Evolutionary conservation across 92 coral and sea anemone genomes (phyloP).

Genomic region (Epizoanthus scotinus): DNA sequence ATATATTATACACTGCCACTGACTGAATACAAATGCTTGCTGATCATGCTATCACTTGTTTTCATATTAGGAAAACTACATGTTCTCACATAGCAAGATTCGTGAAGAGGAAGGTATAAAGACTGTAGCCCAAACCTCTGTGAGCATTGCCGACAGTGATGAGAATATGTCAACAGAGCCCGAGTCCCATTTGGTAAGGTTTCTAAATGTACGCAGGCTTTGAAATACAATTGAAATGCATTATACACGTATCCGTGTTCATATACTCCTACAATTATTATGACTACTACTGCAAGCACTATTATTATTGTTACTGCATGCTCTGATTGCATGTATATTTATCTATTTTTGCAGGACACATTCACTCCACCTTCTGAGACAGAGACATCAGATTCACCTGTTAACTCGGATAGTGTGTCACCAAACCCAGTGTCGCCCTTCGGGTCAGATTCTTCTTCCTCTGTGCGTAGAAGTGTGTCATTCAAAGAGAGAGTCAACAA

Average conservation of each 20-base stretch:
- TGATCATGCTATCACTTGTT: too few relatives aligned
- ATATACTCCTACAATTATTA: too few relatives aligned
- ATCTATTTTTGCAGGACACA: slow-evolving; percentile 61
- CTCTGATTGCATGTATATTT: too few relatives aligned
- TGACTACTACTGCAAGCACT: too few relatives aligned
- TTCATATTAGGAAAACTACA: neutral
- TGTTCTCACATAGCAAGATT: neutral
- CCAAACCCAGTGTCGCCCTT: slow-evolving; percentile 39
- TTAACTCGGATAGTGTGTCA: slow-evolving; percentile 62
- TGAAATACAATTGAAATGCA: too few relatives aligned
- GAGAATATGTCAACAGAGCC: slow-evolving; percentile 35
- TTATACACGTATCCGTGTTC: too few relatives aligned
- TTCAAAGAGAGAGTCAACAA: slow-evolving; percentile 71
- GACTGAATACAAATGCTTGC: too few relatives aligned
- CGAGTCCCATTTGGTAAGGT: slow-evolving; percentile 18
- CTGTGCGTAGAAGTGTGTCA: slow-evolving; percentile 91
- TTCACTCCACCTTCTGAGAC: slow-evolving; percentile 89
- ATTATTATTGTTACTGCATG: too few relatives aligned
- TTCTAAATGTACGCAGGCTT: too few relatives aligned
- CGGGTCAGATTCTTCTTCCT: slow-evolving; percentile 51
- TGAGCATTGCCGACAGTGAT: slow-evolving; percentile 27
- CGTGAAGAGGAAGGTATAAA: slow-evolving; percentile 24
- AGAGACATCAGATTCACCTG: slow-evolving; percentile 89
- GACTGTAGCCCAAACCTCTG: neutral
- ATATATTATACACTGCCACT: too few relatives aligned